These are phyloP conservation scores for Chroicocephalus ridibundus DNA, from an alignment of 2,113 vertebrate genomes.

Conservation along the genomic window DNA sequence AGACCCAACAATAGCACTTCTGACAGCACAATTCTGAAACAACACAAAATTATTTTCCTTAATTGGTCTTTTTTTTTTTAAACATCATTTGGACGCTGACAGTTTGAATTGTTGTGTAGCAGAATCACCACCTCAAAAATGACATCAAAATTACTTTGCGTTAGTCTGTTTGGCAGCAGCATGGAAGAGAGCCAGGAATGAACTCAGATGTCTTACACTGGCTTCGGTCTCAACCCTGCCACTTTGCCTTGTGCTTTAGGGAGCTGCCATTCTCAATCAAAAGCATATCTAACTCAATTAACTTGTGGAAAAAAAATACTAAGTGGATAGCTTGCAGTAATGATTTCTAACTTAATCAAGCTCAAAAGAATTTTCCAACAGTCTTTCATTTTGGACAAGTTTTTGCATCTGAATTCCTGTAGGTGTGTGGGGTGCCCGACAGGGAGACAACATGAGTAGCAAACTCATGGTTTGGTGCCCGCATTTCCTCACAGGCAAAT, in stretches of 20 bases:
- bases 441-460: not conserved
- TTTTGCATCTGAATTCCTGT: not conserved
- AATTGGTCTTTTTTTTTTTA: slow-evolving; percentile 62
- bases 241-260: not conserved
- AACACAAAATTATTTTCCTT: slow-evolving; percentile 55
- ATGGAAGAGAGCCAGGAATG: slow-evolving; percentile 27
- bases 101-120: slow-evolving; percentile 34
- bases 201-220: not conserved
- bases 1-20: slow-evolving; percentile 28
- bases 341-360: not conserved
- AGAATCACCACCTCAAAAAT: slow-evolving; percentile 54
- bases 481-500: not conserved
- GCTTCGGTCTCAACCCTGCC: not conserved
- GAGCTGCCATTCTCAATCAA: not conserved
- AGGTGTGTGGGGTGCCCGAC: not conserved
- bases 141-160: slow-evolving; percentile 61
- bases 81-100: slow-evolving; percentile 34
- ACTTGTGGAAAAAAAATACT: not conserved
- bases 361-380: not conserved
- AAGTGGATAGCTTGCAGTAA: not conserved
- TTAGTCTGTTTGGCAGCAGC: slow-evolving; percentile 48
- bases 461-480: not conserved
- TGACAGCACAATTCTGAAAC: slow-evolving; percentile 56
- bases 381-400: not conserved
- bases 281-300: not conserved